Base-by-base conservation (phyloP, 2,888 invertebrate genomes). In the Pyrrhia umbra region DNA sequence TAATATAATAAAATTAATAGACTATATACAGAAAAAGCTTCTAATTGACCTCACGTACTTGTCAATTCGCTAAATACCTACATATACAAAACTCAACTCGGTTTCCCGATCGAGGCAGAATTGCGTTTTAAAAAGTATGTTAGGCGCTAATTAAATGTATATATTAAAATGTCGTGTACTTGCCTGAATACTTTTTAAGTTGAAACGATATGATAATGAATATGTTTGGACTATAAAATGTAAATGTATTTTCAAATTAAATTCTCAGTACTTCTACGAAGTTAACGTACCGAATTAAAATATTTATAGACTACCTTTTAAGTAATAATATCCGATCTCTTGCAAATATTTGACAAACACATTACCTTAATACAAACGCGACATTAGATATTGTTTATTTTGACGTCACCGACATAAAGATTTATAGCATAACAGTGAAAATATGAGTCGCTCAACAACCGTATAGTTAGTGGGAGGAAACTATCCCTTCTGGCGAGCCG, bases 401-500 rank as follows among this genome's bases (percentile, higher is more conserved):
- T 65, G 67, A 68, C 67, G 65, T 57, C 60, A 61, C 64, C 59
- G 39, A 64, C 69, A 75, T 79, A 77, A 79, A 81, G 76, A 81
- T 81, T 72, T 73, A 81, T 76, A 49, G 63, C 49, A 67, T 60
- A 66, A 74, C 46, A 75, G 71, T 61, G 69, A 79, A 81, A 79
- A 83, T 82, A 80, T 79, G 70, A 82, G 82, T 81, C 76, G 75
- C 70, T 71, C 77, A 78, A 77, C 78, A 74, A 75, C 75, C 73
- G 75, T 81, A 80, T 86, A 85, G 84, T 85, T 86, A 85, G 82
- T 81, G 81, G 81, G 83, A 82, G 82, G 83, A 82, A 87, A 85
- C 84, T 86, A 80, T 86, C 84, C 84, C 82, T 85, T 81, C 77
- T 91, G 91, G 91, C 91, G 65, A 51, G 61, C 45, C 55, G 89